These are phyloP conservation scores for Drosophila nasuta DNA, from an alignment of 1,140 invertebrate species.

Conservation along the genomic window DNA sequence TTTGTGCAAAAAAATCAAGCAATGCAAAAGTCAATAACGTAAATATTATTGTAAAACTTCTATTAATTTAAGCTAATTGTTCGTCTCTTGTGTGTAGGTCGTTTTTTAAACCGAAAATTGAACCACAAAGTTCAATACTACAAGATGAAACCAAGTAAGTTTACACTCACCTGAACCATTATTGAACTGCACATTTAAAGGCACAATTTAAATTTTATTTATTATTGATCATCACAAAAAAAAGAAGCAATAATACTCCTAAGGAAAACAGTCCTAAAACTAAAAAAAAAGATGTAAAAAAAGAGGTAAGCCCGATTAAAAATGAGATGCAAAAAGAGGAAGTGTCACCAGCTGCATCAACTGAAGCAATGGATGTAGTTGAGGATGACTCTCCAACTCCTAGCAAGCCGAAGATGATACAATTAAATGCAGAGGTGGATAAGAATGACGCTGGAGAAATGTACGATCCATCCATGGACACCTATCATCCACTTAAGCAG, in stretches of 20 bases:
- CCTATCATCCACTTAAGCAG: slow-evolving; percentile 96
- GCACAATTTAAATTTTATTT: neutral
- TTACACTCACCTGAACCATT: neutral
- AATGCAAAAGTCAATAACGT: slow-evolving; percentile 77
- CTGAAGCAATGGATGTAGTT: neutral
- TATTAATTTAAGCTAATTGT: neutral
- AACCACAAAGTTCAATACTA: neutral
- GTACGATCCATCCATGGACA: slow-evolving; percentile 91
- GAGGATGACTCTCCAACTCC: neutral
- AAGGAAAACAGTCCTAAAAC: neutral
- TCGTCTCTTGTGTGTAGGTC: slow-evolving; percentile 35
- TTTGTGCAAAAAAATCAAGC: slow-evolving; percentile 18
- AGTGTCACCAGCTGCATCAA: neutral
- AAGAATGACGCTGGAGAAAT: slow-evolving; percentile 72
- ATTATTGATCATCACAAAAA: neutral
- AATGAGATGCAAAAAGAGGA: neutral
- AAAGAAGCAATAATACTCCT: neutral
- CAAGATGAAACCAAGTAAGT: slow-evolving; percentile 47
- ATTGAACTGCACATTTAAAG: no score
- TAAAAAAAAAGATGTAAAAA: neutral
- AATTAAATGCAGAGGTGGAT: slow-evolving; percentile 43
- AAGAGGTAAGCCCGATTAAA: neutral
- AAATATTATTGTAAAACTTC: slow-evolving; percentile 27
- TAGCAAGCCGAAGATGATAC: slow-evolving; percentile 43
- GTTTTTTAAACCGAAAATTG: slow-evolving; percentile 65